phyloP scores from a whole-genome alignment of 2,888 invertebrate species.

The Unio pictorum region DNA sequence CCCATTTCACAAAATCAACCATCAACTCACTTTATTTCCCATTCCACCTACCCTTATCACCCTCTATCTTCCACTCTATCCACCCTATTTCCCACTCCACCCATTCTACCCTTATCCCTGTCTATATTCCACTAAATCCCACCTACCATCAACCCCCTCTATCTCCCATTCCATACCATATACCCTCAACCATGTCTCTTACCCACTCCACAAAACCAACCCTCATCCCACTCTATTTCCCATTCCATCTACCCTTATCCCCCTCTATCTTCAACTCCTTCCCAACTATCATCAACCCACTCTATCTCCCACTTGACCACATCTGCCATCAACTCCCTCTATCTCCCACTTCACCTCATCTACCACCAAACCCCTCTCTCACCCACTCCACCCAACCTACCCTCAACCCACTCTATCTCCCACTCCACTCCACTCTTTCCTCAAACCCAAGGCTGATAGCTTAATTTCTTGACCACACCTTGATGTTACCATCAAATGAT shows the following conservation, averaged over 20 bases:
- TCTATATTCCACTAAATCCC: neutral
- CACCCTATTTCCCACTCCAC: neutral
- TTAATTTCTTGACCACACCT: conserved; percentile 38
- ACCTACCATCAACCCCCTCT: neutral
- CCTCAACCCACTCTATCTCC: neutral
- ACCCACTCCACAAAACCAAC: too few species aligned
- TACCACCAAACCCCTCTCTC: neutral
- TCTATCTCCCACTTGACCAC: neutral
- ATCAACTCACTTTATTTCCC: neutral
- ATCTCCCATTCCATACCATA: neutral
- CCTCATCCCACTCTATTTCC: too few species aligned
- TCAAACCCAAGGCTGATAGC: neutral
- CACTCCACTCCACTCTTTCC: neutral
- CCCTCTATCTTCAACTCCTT: too few species aligned
- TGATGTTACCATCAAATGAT: conserved; percentile 49
- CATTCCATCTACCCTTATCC: too few species aligned
- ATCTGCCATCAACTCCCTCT: neutral
- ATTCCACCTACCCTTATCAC: neutral
- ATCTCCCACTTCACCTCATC: neutral
- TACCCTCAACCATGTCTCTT: too few species aligned
- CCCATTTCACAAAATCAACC: neutral
- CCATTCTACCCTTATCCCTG: neutral
- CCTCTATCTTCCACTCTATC: too few species aligned
- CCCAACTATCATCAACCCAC: neutral
- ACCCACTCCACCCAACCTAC: neutral